Percentiles rank a stretch among this genome's conserved stretches.
Evolutionary conservation across 2,888 invertebrate genomes (phyloP).

Genomic region (Brenthis hecate): DNA sequence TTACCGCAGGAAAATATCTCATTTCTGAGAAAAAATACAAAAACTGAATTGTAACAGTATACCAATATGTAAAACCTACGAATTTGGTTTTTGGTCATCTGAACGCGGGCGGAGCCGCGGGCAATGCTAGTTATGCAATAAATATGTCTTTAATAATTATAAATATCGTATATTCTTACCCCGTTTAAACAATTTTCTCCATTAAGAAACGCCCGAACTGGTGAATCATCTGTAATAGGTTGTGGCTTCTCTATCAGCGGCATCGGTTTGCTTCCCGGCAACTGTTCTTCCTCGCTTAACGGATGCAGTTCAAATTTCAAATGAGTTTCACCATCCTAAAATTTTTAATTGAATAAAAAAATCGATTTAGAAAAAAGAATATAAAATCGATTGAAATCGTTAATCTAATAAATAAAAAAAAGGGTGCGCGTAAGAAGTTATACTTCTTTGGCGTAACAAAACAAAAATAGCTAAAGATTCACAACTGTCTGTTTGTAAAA

Average conservation of each 20-base stretch:
- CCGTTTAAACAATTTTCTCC: constrained; percentile 94
- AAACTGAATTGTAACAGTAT: too few species aligned
- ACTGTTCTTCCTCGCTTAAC: constrained; percentile 69
- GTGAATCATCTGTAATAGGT: constrained; percentile 82
- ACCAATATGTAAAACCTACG: too few species aligned
- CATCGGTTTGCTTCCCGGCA: constrained; percentile 52
- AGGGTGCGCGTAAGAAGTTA: too few species aligned
- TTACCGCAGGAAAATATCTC: too few species aligned
- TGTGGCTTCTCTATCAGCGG: constrained; percentile 46
- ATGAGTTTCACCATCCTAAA: constrained; percentile 84
- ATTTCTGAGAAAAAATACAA: too few species aligned
- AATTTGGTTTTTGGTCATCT: too few species aligned
- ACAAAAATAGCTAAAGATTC: too few species aligned
- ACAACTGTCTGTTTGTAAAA: too few species aligned
- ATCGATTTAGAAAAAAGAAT: background rate
- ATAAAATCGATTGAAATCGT: background rate
- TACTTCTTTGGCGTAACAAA: too few species aligned
- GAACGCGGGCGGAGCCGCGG: too few species aligned
- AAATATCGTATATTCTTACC: constrained; percentile 70
- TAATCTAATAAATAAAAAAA: background rate
- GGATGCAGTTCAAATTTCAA: constrained; percentile 87
- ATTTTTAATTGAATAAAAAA: constrained; percentile 1
- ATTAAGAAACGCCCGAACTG: constrained; percentile 90
- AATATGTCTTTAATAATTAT: too few species aligned
- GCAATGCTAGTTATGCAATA: too few species aligned